phyloP scores from a whole-genome alignment of 2,888 invertebrate genomes.

The Sclerodermus sp. region DNA sequence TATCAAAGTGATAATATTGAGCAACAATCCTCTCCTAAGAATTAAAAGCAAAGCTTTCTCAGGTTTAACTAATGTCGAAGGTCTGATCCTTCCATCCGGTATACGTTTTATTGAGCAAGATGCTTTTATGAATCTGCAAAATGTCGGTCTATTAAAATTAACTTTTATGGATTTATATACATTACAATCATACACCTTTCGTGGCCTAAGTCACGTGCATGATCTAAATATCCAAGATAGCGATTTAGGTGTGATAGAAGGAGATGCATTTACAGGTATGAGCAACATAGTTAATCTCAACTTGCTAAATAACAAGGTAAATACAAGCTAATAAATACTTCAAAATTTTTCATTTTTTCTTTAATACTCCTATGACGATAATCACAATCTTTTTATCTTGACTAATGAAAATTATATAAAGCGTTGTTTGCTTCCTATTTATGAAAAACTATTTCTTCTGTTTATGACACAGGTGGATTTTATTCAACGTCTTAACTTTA shows the following conservation, averaged over 20 bases:
- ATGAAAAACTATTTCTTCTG: too few relatives aligned
- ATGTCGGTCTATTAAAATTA: slow-evolving; percentile 78
- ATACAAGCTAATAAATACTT: too few relatives aligned
- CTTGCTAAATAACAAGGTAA: slow-evolving; percentile 75
- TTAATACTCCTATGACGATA: too few relatives aligned
- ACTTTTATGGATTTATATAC: slow-evolving; percentile 82
- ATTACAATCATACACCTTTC: slow-evolving; percentile 72
- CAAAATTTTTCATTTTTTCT: too few relatives aligned
- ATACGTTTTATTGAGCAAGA: slow-evolving; percentile 75
- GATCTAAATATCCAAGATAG: slow-evolving; percentile 79
- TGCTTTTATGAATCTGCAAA: slow-evolving; percentile 80
- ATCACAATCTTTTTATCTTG: too few relatives aligned
- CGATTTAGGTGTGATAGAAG: slow-evolving; percentile 73
- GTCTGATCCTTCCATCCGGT: slow-evolving; percentile 81
- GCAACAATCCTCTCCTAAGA: slow-evolving; percentile 80
- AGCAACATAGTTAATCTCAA: slow-evolving; percentile 73
- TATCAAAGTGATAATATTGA: slow-evolving; percentile 78
- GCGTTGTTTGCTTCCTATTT: too few relatives aligned
- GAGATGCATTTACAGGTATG: slow-evolving; percentile 76
- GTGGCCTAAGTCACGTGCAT: slow-evolving; percentile 75
- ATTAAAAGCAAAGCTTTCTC: slow-evolving; percentile 83
- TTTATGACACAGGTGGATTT: slow-evolving; percentile 63
- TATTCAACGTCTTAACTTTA: slow-evolving; percentile 74
- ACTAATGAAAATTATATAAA: too few relatives aligned
- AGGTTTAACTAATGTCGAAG: slow-evolving; percentile 79